These are phyloP conservation scores for Tachuris rubrigastra DNA, from an alignment of 2,113 vertebrate species.

Conservation along the genomic window DNA sequence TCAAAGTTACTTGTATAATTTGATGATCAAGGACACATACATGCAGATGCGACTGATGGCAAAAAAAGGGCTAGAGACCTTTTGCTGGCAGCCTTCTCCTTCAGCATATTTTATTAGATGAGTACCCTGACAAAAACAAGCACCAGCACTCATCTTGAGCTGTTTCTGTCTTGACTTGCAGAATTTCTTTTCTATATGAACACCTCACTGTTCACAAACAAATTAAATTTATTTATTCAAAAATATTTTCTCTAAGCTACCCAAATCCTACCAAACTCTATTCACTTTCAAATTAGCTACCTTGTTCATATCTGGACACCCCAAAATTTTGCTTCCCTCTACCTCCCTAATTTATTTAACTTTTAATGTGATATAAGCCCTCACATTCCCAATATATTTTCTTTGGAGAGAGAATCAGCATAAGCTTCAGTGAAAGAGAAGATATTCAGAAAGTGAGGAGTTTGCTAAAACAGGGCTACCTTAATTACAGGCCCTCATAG, in stretches of 20 bases:
- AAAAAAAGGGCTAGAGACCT: not conserved
- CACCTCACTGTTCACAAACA: not conserved
- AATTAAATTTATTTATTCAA: not conserved
- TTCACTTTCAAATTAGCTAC: not conserved
- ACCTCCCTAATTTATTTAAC: not conserved
- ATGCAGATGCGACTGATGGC: not conserved
- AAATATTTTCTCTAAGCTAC: not conserved
- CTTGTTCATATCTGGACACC: not conserved
- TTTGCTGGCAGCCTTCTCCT: not conserved
- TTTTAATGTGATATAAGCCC: not conserved
- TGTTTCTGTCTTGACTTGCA: not conserved
- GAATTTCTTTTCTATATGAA: not conserved
- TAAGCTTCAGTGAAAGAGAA: not conserved
- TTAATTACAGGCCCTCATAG: not conserved
- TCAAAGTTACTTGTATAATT: not conserved
- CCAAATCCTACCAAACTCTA: not conserved
- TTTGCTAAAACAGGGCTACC: not conserved
- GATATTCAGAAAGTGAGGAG: not conserved
- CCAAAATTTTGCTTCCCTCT: not conserved
- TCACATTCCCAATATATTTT: not conserved
- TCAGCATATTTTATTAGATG: not conserved
- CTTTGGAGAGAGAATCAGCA: not conserved
- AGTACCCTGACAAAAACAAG: not conserved
- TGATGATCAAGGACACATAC: not conserved
- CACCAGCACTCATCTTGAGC: not conserved